A percentile compares a stretch with the other conserved stretches of the same genome.
phyloP scores from a whole-genome alignment of 2,113 vertebrate genomes.

The Haemorhous mexicanus region DNA sequence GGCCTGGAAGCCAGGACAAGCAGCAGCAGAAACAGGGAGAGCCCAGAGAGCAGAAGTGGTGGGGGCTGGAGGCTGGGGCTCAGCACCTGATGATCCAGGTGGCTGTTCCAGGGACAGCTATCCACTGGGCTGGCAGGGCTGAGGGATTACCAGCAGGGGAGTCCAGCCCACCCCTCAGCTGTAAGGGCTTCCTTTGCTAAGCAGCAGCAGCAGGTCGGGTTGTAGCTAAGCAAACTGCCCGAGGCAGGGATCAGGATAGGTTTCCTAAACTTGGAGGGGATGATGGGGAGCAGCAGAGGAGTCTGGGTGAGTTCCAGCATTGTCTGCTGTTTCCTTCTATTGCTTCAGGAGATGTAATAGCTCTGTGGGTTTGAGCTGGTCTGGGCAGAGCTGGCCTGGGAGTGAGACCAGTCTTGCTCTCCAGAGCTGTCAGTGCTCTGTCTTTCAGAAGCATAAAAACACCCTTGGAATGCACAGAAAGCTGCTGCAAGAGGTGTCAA shows the following conservation, averaged over 20 bases:
- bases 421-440: neutral
- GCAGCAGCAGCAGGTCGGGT: neutral
- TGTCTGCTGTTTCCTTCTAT: neutral
- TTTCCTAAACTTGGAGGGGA: neutral
- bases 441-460: neutral
- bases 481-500: neutral
- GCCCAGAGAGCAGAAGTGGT: neutral
- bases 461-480: neutral
- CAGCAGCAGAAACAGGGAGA: neutral
- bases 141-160: neutral
- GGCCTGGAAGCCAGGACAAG: neutral
- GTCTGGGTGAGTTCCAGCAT: rapidly evolving
- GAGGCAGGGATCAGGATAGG: rapidly evolving
- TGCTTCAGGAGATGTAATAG: neutral
- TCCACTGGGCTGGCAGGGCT: neutral
- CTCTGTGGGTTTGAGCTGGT: neutral
- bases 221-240: neutral
- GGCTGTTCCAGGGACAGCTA: neutral
- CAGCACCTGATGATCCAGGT: neutral
- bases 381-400: neutral
- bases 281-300: neutral
- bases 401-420: neutral
- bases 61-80: neutral
- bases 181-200: neutral
- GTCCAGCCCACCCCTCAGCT: neutral